Percentiles rank a stretch among this genome's conserved stretches.
Evolutionary conservation across 1,140 invertebrate species (phyloP).

Genomic region (Drosophila sturtevanti): DNA sequence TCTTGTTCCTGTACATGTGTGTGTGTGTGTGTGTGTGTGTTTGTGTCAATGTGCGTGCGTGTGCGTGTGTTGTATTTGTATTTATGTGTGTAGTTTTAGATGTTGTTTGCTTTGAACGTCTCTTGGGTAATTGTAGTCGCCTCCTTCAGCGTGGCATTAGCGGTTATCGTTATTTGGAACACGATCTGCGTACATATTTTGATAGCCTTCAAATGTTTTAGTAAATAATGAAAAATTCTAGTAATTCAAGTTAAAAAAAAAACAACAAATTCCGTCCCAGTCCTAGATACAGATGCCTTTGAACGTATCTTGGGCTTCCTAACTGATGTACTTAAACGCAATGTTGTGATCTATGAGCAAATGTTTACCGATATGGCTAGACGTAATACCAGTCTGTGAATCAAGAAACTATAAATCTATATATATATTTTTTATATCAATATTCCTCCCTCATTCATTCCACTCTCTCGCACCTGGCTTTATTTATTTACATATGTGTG

Average conservation of each 20-base stretch:
- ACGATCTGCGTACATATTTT: constrained; percentile 74
- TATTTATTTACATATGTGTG: background rate
- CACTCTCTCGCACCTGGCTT: too few species aligned
- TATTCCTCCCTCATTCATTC: too few species aligned
- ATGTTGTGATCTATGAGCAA: constrained; percentile 75
- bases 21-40: constrained; percentile 40
- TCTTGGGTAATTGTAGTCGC: constrained; percentile 70
- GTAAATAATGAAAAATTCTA: background rate
- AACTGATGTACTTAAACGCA: constrained; percentile 78
- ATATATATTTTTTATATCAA: background rate
- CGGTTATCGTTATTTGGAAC: constrained; percentile 76
- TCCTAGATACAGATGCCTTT: constrained; percentile 77
- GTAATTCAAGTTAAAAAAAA: background rate
- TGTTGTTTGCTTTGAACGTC: constrained; percentile 77
- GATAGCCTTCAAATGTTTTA: constrained; percentile 51
- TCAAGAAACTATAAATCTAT: background rate
- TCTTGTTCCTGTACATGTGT: constrained; percentile 38
- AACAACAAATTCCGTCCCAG: constrained; percentile 58
- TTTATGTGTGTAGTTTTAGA: constrained; percentile 63
- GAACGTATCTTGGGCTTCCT: constrained; percentile 78
- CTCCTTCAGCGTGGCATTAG: constrained; percentile 70
- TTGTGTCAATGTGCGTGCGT: constrained; percentile 21
- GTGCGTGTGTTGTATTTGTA: constrained; percentile 28
- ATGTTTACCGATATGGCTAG: constrained; percentile 72
- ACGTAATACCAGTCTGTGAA: constrained; percentile 62